Evolutionary conservation across 2,888 invertebrate species (phyloP).

Genomic region (Abrostola tripartita): DNA sequence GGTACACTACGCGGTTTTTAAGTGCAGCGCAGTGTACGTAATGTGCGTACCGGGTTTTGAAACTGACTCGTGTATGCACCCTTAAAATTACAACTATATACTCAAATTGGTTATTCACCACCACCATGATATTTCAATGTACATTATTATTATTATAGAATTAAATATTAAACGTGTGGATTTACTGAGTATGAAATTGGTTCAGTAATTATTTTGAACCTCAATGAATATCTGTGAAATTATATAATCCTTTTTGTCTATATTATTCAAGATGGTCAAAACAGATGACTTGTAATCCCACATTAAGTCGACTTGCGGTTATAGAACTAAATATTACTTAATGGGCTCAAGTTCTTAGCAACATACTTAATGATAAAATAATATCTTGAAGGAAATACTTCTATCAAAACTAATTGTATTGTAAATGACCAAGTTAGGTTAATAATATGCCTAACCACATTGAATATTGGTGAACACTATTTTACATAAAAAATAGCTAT

Average conservation of each 20-base stretch:
- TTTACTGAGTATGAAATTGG: constrained; percentile 25
- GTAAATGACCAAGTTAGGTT: too few relatives aligned
- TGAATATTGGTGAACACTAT: not conserved
- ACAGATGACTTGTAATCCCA: not conserved
- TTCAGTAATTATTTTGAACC: constrained; percentile 32
- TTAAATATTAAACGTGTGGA: constrained; percentile 23
- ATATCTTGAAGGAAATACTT: not conserved
- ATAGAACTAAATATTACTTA: not conserved
- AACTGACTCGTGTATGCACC: not conserved
- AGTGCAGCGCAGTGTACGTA: not conserved
- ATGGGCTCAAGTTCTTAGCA: constrained; percentile 15
- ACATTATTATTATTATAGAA: constrained; percentile 45
- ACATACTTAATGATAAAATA: not conserved
- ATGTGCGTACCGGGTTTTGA: too few relatives aligned
- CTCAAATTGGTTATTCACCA: constrained; percentile 26
- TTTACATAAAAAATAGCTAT: not conserved
- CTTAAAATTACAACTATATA: constrained; percentile 7
- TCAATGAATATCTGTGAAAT: constrained; percentile 13
- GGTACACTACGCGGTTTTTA: not conserved
- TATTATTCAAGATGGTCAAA: constrained; percentile 8
- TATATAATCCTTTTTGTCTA: constrained; percentile 20
- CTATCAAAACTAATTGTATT: not conserved
- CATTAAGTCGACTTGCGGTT: constrained; percentile 10
- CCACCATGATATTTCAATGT: constrained; percentile 43
- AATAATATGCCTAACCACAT: not conserved